phyloP scores from a whole-genome alignment of 2,797 vertebrate genomes.

The Vipera latastei region DNA sequence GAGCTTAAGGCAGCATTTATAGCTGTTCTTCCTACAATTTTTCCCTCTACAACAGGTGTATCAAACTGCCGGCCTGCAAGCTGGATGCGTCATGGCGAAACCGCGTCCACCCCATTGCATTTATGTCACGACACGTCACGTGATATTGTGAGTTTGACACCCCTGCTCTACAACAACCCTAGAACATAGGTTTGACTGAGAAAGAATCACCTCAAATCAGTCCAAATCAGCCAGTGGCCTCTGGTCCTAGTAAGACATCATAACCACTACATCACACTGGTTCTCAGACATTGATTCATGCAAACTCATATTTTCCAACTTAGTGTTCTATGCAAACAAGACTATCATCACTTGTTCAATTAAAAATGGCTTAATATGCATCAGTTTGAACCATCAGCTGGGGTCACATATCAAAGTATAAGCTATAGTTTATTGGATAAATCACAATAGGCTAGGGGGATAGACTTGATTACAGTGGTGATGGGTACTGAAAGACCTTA shows the following conservation, averaged over 20 bases:
- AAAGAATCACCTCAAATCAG: background rate
- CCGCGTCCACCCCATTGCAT: too few relatives aligned
- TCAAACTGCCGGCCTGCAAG: too few relatives aligned
- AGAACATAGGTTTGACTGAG: background rate
- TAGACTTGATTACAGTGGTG: background rate
- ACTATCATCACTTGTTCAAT: background rate
- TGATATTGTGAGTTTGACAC: too few relatives aligned
- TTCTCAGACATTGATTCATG: background rate
- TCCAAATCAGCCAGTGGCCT: background rate
- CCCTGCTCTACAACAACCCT: background rate
- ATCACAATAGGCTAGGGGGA: background rate
- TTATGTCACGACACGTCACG: too few relatives aligned
- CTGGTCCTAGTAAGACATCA: background rate
- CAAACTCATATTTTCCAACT: background rate
- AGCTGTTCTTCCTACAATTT: background rate
- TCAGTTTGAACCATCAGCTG: background rate
- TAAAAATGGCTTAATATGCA: background rate
- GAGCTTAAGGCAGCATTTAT: background rate
- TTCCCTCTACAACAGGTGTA: background rate
- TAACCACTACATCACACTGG: background rate
- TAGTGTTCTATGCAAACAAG: background rate
- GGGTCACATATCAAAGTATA: background rate
- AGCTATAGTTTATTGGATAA: background rate
- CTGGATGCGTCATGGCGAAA: too few relatives aligned
- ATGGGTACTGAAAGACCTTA: background rate